Conservation (phyloP, 1,140 invertebrate species). For the Drosophila miranda region DNA sequence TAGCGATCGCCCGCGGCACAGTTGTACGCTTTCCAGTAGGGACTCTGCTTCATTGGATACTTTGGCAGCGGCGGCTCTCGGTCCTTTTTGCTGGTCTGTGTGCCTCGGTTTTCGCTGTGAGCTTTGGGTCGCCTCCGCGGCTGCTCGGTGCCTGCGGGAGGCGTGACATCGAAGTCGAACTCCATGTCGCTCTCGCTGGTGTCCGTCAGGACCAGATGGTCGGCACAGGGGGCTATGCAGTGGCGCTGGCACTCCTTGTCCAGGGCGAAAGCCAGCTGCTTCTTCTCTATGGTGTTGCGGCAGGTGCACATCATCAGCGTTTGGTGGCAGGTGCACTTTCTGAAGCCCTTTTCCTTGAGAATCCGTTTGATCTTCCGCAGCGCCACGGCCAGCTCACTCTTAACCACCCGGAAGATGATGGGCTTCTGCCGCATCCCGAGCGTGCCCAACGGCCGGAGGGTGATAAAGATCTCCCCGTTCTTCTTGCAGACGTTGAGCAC, state of each 20-base stretch:
- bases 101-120: slow-evolving; percentile 32
- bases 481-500: slow-evolving; percentile 67
- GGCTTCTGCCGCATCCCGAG: slow-evolving; percentile 45
- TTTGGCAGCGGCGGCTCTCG: slow-evolving; percentile 17
- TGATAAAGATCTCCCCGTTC: slow-evolving; percentile 67
- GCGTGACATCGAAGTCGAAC: slow-evolving; percentile 71
- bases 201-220: slow-evolving; percentile 61
- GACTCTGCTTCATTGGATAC: slow-evolving; percentile 34
- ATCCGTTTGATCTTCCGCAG: slow-evolving; percentile 54
- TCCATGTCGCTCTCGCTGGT: slow-evolving; percentile 77
- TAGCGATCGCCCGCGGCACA: slow-evolving; percentile 57
- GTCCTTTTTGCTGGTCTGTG: slow-evolving; percentile 55
- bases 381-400: slow-evolving; percentile 51
- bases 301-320: slow-evolving; percentile 66
- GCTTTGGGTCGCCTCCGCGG: slow-evolving; percentile 2
- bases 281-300: slow-evolving; percentile 56
- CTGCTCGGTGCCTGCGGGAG: slow-evolving; percentile 52
- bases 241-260: slow-evolving; percentile 56
- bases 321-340: slow-evolving; percentile 68
- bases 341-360: slow-evolving; percentile 65
- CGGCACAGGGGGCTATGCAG: slow-evolving; percentile 30
- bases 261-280: slow-evolving; percentile 37
- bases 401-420: slow-evolving; percentile 67
- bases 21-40: slow-evolving; percentile 41
- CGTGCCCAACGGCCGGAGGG: slow-evolving; percentile 38